Base-by-base conservation (phyloP, 2,888 invertebrate species). In the Mellilla xanthometata region DNA sequence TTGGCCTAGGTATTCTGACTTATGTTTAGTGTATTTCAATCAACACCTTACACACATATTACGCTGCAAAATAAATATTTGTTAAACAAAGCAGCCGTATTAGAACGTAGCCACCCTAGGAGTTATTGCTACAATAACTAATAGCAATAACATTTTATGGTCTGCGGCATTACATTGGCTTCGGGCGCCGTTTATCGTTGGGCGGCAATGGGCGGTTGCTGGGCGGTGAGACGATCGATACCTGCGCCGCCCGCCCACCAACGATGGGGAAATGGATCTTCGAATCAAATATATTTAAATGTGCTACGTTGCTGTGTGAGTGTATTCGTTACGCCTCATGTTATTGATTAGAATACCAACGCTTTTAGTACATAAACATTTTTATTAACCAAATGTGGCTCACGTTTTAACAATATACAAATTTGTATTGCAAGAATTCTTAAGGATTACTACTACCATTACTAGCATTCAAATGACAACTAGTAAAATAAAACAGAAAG, bases 91-190 rank as follows among this genome's bases (percentile, higher is more conserved):
- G 60, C 59, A 49, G 51, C 52, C 48, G 44, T 63, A 52, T 52
- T 44, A 42, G 52, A 53, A 58, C 43, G 56, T 57, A 49, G 60
- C 50, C 60, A 59, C 60, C 60, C 63, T 72, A 68, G 68, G 75
- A 72, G 62, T 76, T 72, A 76, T 74, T 73, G 70, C 64, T 65
- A 72, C 71, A 72, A 74, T 81, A 80, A 79, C 68, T 78, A 77
- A 76, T 73, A 72, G 73, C 65, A 82, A 83, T 82, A 83, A 78
- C 72, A 70, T 78, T 83, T 83, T 81, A 85, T 81, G 76, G 78
- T 65, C 72, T 60, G 68, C 65, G 70, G 65, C 67, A 69, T 72
- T 68, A 76, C 73, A 74, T 68, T 66, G 72, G 67, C 67, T 60
- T 52, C 58, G 61, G 60, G 67, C 60, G 69, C 62, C 61, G 62